Conservation (phyloP, 2,113 vertebrate species). For the Leucopsar rothschildi region DNA sequence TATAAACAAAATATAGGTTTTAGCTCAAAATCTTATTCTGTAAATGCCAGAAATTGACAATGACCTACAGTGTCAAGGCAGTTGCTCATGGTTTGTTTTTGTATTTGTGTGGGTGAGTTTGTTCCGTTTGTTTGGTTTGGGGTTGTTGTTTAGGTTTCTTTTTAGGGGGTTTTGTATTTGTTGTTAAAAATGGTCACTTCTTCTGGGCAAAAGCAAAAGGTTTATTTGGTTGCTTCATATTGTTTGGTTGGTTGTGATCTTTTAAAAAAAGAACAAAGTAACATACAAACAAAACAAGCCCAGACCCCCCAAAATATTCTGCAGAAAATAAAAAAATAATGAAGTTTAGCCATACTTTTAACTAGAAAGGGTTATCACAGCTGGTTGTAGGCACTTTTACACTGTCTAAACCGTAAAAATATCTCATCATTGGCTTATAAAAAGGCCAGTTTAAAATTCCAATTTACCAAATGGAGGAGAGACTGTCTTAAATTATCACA, state of each 20-base stretch:
- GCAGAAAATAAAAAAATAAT: neutral
- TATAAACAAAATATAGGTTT: neutral
- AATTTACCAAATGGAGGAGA: neutral
- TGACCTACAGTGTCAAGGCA: neutral
- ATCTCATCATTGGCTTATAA: neutral
- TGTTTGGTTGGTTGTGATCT: rapidly evolving
- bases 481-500: neutral
- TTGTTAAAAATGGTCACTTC: neutral
- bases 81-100: neutral
- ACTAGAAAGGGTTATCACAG: neutral
- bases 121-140: neutral
- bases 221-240: neutral
- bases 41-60: neutral
- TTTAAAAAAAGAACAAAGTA: neutral
- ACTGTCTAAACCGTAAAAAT: neutral
- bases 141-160: neutral
- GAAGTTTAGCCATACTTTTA: neutral
- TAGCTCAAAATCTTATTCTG: neutral
- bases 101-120: neutral
- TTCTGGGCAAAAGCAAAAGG: neutral
- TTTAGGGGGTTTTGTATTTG: rapidly evolving
- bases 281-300: neutral
- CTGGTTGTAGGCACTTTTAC: neutral
- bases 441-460: neutral
- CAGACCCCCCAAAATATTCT: neutral